phyloP scores from a whole-genome alignment of 1,140 invertebrate genomes.

The Drosophila takahashii region DNA sequence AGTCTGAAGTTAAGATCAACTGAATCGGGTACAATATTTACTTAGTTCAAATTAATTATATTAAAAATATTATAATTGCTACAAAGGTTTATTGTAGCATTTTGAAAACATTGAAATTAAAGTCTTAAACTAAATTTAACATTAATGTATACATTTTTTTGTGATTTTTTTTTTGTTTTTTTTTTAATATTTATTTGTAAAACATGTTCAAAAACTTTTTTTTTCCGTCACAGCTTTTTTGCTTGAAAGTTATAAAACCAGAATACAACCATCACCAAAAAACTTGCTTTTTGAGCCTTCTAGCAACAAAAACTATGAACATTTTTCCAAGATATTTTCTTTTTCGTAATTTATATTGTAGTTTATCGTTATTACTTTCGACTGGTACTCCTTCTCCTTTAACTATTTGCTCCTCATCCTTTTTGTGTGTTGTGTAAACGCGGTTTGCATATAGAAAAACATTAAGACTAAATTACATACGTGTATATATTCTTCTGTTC shows the following conservation, averaged over 20 bases:
- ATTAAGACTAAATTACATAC: constrained; percentile 70
- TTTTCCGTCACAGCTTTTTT: constrained; percentile 55
- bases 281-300: constrained; percentile 54
- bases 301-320: constrained; percentile 55
- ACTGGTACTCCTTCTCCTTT: constrained; percentile 14
- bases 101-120: constrained; percentile 60
- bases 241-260: constrained; percentile 44
- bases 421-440: constrained; percentile 22
- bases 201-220: constrained; percentile 52
- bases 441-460: constrained; percentile 42
- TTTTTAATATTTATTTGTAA: constrained; percentile 32
- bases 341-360: constrained; percentile 8
- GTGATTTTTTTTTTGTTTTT: constrained; percentile 13
- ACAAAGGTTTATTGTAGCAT: constrained; percentile 27
- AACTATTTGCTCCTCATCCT: constrained; percentile 3
- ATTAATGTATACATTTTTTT: constrained; percentile 25
- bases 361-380: constrained; percentile 7
- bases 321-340: constrained; percentile 17
- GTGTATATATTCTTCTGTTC: constrained; percentile 73
- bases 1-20: constrained; percentile 37
- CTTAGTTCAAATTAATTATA: constrained; percentile 35
- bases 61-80: constrained; percentile 31
- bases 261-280: constrained; percentile 63
- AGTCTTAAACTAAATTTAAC: constrained; percentile 55
- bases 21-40: constrained; percentile 30